A percentile compares a stretch with the other conserved stretches of the same genome.
phyloP scores from a whole-genome alignment of 2,888 invertebrate genomes.

The Zootermopsis nevadensis region DNA sequence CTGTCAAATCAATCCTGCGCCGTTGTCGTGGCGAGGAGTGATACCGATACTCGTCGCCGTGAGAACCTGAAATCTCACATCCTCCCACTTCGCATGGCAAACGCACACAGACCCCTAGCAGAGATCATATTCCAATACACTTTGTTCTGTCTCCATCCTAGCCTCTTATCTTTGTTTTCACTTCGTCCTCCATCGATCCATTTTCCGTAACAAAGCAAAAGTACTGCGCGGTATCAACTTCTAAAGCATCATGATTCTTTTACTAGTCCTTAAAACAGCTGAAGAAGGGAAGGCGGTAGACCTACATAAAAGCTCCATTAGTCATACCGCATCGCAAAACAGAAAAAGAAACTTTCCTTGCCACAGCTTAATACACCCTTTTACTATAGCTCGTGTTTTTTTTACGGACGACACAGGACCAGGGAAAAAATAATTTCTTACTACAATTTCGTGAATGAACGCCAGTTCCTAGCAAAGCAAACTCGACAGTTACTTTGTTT shows the following conservation, averaged over 20 bases:
- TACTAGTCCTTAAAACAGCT: background rate
- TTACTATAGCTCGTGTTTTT: background rate
- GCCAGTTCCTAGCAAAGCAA: background rate
- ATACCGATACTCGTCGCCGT: too few relatives aligned
- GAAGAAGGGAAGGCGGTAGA: background rate
- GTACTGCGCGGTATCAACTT: background rate
- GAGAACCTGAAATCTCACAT: too few relatives aligned
- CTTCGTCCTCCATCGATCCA: background rate
- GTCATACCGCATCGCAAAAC: background rate
- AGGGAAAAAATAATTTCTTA: background rate
- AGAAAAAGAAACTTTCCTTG: background rate
- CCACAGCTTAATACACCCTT: background rate
- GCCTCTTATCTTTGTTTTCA: background rate
- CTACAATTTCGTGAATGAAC: background rate
- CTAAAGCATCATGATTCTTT: background rate
- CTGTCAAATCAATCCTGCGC: too few relatives aligned
- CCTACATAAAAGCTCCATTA: slow-evolving; percentile 14
- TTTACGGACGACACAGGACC: background rate
- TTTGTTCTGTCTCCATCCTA: background rate
- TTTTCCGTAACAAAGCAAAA: background rate
- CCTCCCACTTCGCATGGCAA: too few relatives aligned
- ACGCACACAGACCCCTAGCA: background rate
- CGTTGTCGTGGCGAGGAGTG: too few relatives aligned
- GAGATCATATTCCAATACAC: background rate
- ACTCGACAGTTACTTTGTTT: background rate